Evolutionary conservation across 2,797 vertebrate species (phyloP).

Genomic region (Acridotheres tristis): DNA sequence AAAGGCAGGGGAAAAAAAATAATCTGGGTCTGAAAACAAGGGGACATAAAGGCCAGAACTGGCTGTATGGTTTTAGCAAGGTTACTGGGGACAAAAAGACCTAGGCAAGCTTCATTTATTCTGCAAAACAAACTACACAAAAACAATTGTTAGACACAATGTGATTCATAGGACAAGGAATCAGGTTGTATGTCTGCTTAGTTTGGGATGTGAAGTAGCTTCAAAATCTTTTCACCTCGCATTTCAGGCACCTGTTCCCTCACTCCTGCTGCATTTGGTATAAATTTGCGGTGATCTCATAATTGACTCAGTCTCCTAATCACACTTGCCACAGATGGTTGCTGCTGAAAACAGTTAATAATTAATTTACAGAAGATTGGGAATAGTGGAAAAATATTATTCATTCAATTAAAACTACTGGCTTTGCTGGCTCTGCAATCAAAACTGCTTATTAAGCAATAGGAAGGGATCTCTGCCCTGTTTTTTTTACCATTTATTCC

Average conservation of each 20-base stretch:
- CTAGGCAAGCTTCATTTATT: neutral
- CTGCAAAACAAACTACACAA: neutral
- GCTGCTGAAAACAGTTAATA: constrained; percentile 57
- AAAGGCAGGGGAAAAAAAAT: neutral
- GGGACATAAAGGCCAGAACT: neutral
- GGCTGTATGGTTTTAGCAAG: neutral
- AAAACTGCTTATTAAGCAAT: neutral
- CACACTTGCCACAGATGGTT: constrained; percentile 36
- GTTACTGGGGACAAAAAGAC: neutral
- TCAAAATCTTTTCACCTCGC: neutral
- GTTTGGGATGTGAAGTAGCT: neutral
- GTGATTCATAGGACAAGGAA: neutral
- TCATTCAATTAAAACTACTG: constrained; percentile 16
- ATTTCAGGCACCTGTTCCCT: neutral
- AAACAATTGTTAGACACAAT: neutral
- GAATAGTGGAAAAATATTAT: constrained; percentile 31
- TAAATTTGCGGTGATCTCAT: constrained; percentile 23
- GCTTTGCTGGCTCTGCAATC: neutral
- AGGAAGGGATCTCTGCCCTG: neutral
- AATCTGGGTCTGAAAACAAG: neutral
- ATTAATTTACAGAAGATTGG: constrained; percentile 18
- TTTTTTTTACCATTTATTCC: neutral
- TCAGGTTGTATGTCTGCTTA: neutral
- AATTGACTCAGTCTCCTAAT: constrained; percentile 33
- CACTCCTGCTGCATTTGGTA: neutral